phyloP scores from a whole-genome alignment of 2,888 invertebrate genomes.

The Choristoneura rosaceana region DNA sequence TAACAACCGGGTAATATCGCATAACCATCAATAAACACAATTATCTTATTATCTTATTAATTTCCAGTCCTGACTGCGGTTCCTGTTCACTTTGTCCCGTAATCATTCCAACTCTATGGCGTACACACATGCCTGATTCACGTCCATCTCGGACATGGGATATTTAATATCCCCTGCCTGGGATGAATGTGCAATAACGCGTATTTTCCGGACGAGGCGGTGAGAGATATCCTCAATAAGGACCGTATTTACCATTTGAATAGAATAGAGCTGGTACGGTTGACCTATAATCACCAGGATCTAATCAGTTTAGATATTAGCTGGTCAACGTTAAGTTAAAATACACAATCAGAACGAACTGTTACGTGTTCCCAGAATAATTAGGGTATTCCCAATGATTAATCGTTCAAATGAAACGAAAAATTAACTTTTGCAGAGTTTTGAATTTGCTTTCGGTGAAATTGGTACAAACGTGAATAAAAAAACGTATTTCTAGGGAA shows the following conservation, averaged over 20 bases:
- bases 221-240: slow-evolving; percentile 8
- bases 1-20: too few relatives aligned
- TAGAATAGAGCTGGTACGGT: neutral
- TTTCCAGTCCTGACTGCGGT: too few relatives aligned
- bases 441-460: too few relatives aligned
- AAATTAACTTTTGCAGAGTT: too few relatives aligned
- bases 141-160: slow-evolving; percentile 4
- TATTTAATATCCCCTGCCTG: neutral
- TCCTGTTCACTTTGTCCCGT: neutral
- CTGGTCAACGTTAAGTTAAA: neutral
- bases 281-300: neutral
- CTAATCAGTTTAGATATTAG: neutral
- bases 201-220: slow-evolving; percentile 1
- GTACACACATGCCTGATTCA: neutral
- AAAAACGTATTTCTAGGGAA: too few relatives aligned
- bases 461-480: too few relatives aligned
- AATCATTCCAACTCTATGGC: neutral
- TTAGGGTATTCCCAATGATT: too few relatives aligned
- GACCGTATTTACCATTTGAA: slow-evolving; percentile 5
- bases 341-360: neutral
- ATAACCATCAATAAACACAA: too few relatives aligned
- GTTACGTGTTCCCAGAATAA: too few relatives aligned
- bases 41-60: too few relatives aligned
- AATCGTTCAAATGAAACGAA: too few relatives aligned
- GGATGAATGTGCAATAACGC: slow-evolving; percentile 16